Conservation (phyloP, 2,888 invertebrate genomes). For the Chesias legatella region DNA sequence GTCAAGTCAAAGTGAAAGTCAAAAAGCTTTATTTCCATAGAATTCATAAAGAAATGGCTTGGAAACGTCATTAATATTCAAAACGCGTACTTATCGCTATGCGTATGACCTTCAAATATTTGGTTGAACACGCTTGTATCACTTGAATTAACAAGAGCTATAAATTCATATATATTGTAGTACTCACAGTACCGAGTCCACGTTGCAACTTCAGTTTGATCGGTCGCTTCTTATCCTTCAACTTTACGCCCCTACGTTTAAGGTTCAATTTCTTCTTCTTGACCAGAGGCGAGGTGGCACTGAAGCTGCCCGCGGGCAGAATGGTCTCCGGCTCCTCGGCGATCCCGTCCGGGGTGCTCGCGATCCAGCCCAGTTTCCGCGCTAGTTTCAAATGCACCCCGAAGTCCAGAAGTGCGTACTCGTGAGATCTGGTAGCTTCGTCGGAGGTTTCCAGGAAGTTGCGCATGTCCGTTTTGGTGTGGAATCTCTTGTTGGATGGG, state of each 20-base stretch:
- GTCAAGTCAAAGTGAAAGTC: too few species aligned
- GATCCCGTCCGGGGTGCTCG: slow-evolving; percentile 40
- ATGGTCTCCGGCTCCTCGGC: slow-evolving; percentile 35
- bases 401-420: slow-evolving; percentile 60
- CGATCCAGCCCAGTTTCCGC: slow-evolving; percentile 67
- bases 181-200: slow-evolving; percentile 21
- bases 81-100: too few species aligned
- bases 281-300: slow-evolving; percentile 47
- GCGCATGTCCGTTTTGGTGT: slow-evolving; percentile 69
- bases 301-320: slow-evolving; percentile 36
- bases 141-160: not conserved
- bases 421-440: slow-evolving; percentile 40
- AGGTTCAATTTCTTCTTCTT: slow-evolving; percentile 48
- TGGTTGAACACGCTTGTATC: too few species aligned
- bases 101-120: too few species aligned
- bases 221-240: slow-evolving; percentile 30
- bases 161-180: not conserved
- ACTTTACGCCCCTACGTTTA: slow-evolving; percentile 34
- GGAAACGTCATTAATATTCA: too few species aligned
- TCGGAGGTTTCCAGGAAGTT: slow-evolving; percentile 50
- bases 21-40: too few species aligned
- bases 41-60: too few species aligned
- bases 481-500: slow-evolving; percentile 62
- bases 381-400: slow-evolving; percentile 69
- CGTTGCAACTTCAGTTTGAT: slow-evolving; percentile 32